Base-by-base conservation (phyloP, 37 sponge, comb jelly and placozoan genomes). In the Halichondria panicea region DNA sequence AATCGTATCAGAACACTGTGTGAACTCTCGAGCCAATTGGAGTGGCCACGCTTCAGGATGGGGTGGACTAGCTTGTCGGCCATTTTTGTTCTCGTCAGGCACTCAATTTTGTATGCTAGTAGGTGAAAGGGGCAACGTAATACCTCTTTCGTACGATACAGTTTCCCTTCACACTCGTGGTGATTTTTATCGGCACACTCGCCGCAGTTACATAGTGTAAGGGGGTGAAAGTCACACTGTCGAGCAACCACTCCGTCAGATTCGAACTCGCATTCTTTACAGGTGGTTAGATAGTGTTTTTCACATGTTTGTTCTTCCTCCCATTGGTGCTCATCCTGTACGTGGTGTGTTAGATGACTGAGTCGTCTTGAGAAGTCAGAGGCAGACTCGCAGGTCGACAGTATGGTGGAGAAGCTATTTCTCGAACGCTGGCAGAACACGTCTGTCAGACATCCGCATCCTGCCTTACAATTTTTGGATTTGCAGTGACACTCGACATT, bases 1-100 rank as follows among this genome's bases (percentile, higher is more conserved):
- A 66, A 66, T 65, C 67, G 11, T 4, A 66, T 65, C 11, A 77
- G 57, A 7, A 77, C 78, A 65, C 66, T 77, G 45, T 77, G 78
- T 9, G 78, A 64, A 9, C 57, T 35, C 57, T 77, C 78, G 11
- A 35, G 6, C 11, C 8, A 21, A 36, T 79, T 79, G 4, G 70
- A 32, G 54, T 67, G 69, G 25, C 69, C 80, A 22, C 70, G 11
- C 3, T 44, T 43, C 3, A 77, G 78, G 11, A 67, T 43, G 33
- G 78, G 68, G 34, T 77, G 78, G 15, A 77, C 40, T 3, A 77
- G 33, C 3, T 77, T 7, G 33, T 8, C 4, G 12, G 78, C 78
- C n/a, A 13, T 55, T 45, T n/a, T 3, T 4, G 68, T 18, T 35
- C 68, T 50, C 33, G 19, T 43, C 4, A 5, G 3, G 30, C 68